Conservation (phyloP, 2,797 vertebrate genomes). For the Manis crassicaudata region DNA sequence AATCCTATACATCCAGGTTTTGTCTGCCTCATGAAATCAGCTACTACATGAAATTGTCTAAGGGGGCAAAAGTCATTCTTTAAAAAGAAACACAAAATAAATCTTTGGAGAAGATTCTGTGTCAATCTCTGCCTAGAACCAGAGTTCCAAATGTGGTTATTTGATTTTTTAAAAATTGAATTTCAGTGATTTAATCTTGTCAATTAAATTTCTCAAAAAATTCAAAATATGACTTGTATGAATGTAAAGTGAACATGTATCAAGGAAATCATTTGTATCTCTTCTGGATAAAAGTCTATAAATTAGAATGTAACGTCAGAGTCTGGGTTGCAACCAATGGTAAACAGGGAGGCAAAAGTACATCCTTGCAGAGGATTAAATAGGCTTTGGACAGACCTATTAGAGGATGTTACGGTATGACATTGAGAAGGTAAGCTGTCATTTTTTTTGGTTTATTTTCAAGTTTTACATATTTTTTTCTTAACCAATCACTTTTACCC, state of each 20-base stretch:
- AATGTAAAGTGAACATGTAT: background rate
- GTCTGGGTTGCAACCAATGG: background rate
- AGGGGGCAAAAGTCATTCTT: background rate
- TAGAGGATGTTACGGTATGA: background rate
- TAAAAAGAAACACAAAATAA: background rate
- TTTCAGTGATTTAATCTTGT: slow-evolving; percentile 38
- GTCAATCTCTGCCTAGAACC: background rate
- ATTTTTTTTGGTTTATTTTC: background rate
- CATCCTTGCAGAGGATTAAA: background rate
- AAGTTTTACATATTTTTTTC: background rate
- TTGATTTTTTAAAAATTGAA: slow-evolving; percentile 43
- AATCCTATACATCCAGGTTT: slow-evolving; percentile 45
- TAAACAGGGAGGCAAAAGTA: background rate
- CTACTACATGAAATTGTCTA: background rate
- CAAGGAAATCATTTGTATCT: background rate
- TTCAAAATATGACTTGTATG: background rate
- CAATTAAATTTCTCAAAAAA: background rate
- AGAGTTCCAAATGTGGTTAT: background rate
- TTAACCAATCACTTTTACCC: background rate
- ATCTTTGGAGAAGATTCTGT: background rate
- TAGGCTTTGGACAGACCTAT: background rate
- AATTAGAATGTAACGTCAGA: background rate
- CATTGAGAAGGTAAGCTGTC: background rate
- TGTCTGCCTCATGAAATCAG: slow-evolving; percentile 59
- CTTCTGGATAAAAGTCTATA: background rate